These are phyloP conservation scores for Drosophila arizonae DNA, from an alignment of 1,140 invertebrate genomes.

Conservation along the genomic window DNA sequence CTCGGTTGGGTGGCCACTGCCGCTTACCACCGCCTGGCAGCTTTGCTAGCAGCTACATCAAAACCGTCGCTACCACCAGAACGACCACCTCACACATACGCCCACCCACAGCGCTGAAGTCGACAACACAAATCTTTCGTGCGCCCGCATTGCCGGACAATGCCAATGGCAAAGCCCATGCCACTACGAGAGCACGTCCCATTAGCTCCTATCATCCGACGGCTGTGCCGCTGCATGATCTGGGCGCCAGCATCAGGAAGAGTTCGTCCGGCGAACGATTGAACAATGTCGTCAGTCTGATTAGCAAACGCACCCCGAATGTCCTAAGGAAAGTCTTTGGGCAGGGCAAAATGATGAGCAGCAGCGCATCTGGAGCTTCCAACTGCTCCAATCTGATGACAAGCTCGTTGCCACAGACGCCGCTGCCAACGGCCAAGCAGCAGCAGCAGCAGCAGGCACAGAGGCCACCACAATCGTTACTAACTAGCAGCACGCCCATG, in stretches of 20 bases:
- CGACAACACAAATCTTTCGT: constrained; percentile 61
- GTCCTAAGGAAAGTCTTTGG: constrained; percentile 63
- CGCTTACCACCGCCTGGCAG: constrained; percentile 71
- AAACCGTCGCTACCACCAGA: constrained; percentile 1
- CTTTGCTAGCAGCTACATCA: constrained; percentile 29
- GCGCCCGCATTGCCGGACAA: constrained; percentile 38
- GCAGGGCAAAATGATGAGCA: constrained; percentile 28
- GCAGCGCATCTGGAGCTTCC: neutral
- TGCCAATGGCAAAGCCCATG: neutral
- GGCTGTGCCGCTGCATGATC: constrained; percentile 46
- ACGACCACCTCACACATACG: constrained; percentile 61
- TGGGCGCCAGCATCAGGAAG: constrained; percentile 62
- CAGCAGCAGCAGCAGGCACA: constrained; percentile 9
- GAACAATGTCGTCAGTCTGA: constrained; percentile 61
- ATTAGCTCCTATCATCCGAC: constrained; percentile 54
- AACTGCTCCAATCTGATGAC: constrained; percentile 37
- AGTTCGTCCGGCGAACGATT: constrained; percentile 70
- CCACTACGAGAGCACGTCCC: constrained; percentile 32
- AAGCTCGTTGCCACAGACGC: constrained; percentile 59
- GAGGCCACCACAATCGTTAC: neutral
- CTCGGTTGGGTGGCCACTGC: constrained; percentile 70
- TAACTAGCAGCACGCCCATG: constrained; percentile 61
- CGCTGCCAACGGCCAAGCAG: constrained; percentile 45
- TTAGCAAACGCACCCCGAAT: constrained; percentile 62
- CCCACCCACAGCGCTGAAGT: constrained; percentile 48